A percentile compares a stretch with the other conserved stretches of the same genome.
These are phyloP conservation scores for Dione vanillae DNA, from an alignment of 2,888 invertebrate genomes.

Conservation along the genomic window DNA sequence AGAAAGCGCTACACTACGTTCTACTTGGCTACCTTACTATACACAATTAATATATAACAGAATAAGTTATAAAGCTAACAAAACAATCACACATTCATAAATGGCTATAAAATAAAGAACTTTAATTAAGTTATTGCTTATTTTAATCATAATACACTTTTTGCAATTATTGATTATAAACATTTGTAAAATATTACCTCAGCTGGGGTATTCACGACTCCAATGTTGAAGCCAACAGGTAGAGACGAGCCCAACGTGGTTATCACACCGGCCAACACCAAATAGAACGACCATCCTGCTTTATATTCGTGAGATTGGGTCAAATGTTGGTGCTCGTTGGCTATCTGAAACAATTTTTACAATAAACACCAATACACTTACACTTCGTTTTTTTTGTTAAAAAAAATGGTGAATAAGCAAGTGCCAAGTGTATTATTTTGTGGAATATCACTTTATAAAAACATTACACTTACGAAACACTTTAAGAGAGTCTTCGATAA, in stretches of 20 bases:
- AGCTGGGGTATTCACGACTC: conserved; percentile 93
- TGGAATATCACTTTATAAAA: background rate
- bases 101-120: too few species aligned
- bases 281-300: conserved; percentile 86
- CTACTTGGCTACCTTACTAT: too few species aligned
- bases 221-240: conserved; percentile 93
- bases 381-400: background rate
- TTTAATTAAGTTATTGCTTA: too few species aligned
- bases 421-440: background rate
- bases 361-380: background rate
- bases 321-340: conserved; percentile 72
- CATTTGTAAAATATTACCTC: conserved; percentile 78
- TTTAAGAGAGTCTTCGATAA: conserved; percentile 3
- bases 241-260: conserved; percentile 91
- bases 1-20: too few species aligned
- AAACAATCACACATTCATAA: too few species aligned
- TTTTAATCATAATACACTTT: too few species aligned
- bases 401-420: background rate
- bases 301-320: conserved; percentile 65
- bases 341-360: conserved; percentile 59
- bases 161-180: background rate
- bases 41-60: too few species aligned
- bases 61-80: too few species aligned
- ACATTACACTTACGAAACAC: conserved; percentile 6
- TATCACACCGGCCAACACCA: conserved; percentile 87